These are phyloP conservation scores for Adelphocoris suturalis DNA, from an alignment of 2,888 invertebrate species.

Conservation along the genomic window DNA sequence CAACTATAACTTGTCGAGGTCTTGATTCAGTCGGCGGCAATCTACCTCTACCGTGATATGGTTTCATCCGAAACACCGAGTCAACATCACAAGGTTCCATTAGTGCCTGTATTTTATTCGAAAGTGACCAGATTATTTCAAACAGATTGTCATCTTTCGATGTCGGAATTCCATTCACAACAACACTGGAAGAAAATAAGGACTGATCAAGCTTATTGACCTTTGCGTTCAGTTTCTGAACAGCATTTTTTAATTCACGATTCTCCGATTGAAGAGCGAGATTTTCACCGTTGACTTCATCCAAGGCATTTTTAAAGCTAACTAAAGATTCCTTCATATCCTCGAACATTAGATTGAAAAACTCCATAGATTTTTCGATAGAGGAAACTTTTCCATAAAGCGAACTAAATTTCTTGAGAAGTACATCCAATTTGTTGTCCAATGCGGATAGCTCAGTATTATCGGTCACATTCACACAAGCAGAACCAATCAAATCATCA, in stretches of 20 bases:
- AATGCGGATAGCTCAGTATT: too few species aligned
- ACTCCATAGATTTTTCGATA: too few species aligned
- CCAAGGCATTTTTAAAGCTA: background rate
- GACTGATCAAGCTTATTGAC: background rate
- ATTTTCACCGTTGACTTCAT: background rate
- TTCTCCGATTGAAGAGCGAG: background rate
- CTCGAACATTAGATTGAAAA: too few species aligned
- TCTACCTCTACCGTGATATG: background rate
- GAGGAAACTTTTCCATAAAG: too few species aligned
- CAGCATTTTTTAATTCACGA: background rate
- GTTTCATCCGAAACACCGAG: background rate
- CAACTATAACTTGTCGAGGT: background rate
- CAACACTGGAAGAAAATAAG: background rate
- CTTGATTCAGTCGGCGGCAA: background rate
- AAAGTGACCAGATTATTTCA: background rate
- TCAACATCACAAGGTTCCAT: background rate
- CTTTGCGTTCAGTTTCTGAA: background rate
- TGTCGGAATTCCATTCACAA: background rate
- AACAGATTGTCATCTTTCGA: background rate
- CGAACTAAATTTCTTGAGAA: too few species aligned
- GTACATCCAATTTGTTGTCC: too few species aligned
- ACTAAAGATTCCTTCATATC: too few species aligned
- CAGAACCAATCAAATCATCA: too few species aligned
- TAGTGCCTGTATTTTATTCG: background rate
- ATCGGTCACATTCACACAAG: too few species aligned